Conservation (phyloP, 2,113 vertebrate genomes). For the Alethe diademata region DNA sequence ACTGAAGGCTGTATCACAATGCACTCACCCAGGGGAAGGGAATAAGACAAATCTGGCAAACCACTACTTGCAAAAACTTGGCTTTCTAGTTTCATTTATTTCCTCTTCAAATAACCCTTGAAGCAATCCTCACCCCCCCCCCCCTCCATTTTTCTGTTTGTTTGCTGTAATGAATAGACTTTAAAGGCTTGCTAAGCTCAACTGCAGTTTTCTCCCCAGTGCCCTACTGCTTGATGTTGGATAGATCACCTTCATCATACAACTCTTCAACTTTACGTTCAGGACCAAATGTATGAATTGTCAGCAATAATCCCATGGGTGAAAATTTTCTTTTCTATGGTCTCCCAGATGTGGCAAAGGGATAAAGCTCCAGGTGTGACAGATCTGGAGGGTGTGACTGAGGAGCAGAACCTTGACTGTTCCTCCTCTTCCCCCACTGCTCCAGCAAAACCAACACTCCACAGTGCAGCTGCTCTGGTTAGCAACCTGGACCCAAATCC, state of each 20-base stretch:
- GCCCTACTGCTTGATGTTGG: background rate
- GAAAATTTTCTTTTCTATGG: background rate
- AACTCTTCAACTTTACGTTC: background rate
- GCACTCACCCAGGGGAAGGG: background rate
- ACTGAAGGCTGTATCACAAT: background rate
- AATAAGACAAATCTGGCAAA: background rate
- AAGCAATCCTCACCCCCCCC: background rate
- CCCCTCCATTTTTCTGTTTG: background rate
- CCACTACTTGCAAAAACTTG: background rate
- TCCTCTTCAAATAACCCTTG: background rate
- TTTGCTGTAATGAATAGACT: background rate
- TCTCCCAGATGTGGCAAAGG: background rate
- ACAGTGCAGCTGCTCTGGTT: background rate
- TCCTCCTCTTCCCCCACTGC: background rate
- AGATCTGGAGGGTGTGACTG: background rate
- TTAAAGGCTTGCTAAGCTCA: background rate
- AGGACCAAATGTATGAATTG: background rate
- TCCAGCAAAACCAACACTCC: background rate
- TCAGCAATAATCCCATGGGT: background rate
- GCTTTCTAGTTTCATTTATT: background rate
- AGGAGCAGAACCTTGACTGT: background rate
- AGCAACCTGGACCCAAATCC: background rate
- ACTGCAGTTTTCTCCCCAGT: background rate
- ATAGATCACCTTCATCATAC: background rate
- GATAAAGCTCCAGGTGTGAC: rapidly evolving